A percentile compares a stretch with the other conserved stretches of the same genome.
These are phyloP conservation scores for Siderastrea siderea DNA, from an alignment of 92 coral and sea anemone species.

Conservation along the genomic window DNA sequence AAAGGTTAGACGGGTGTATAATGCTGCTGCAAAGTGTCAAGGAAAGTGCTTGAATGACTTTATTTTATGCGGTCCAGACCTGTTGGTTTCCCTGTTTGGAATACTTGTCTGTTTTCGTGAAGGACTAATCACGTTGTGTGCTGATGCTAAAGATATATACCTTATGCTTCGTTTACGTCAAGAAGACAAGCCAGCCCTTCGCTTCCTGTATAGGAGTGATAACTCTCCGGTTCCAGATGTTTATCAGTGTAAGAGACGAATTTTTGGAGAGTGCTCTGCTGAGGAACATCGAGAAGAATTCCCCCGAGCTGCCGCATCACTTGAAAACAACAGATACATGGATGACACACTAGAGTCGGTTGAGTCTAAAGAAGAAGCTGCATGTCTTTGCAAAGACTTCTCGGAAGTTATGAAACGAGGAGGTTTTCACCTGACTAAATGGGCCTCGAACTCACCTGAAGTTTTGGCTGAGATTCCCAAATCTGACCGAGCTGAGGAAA, in stretches of 20 bases:
- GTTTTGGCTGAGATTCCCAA: constrained; percentile 8
- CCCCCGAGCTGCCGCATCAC: neutral
- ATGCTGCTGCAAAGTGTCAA: neutral
- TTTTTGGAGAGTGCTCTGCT: neutral
- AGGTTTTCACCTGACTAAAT: constrained; percentile 38
- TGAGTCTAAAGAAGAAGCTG: neutral
- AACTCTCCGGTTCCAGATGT: neutral
- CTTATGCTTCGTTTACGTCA: neutral
- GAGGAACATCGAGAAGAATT: neutral
- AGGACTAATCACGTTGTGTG: neutral
- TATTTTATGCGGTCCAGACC: neutral
- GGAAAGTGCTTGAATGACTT: neutral
- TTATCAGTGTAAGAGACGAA: neutral
- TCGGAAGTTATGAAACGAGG: constrained; percentile 42
- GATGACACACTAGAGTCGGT: neutral
- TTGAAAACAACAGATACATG: neutral
- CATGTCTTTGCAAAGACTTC: neutral
- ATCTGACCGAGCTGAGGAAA: neutral
- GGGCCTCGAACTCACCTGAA: constrained; percentile 5
- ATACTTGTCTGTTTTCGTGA: neutral
- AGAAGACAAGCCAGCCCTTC: neutral
- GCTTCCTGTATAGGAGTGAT: neutral
- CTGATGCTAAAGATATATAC: neutral
- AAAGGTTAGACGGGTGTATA: too few species aligned
- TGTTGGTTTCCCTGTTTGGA: neutral